Percentiles rank a stretch among this genome's conserved stretches.
phyloP scores from a whole-genome alignment of 2,113 vertebrate species.

The Sarotherodon lohbergeri region DNA sequence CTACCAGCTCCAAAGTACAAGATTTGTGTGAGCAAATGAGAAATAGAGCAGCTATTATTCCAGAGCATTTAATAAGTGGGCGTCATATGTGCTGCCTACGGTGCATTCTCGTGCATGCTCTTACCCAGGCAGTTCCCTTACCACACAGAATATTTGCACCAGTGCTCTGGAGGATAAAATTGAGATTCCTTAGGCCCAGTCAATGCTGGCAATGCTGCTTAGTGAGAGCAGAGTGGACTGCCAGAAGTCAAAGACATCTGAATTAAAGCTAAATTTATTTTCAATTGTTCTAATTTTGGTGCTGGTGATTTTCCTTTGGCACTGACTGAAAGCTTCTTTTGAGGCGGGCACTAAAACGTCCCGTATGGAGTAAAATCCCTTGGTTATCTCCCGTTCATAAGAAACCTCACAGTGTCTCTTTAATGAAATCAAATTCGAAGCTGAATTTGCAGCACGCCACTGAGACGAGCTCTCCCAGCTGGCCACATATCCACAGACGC shows the following conservation, averaged over 20 bases:
- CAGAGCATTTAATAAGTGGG: neutral
- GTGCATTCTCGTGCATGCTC: neutral
- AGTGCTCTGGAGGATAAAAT: neutral
- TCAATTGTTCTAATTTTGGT: neutral
- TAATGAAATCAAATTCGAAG: slow-evolving; percentile 51
- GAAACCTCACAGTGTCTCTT: slow-evolving; percentile 35
- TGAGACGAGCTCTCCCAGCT: slow-evolving; percentile 35
- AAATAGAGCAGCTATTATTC: neutral
- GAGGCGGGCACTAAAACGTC: neutral
- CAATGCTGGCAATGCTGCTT: neutral
- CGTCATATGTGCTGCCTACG: neutral
- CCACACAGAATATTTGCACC: neutral
- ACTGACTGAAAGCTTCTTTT: neutral
- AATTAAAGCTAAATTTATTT: neutral
- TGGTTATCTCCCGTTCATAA: slow-evolving; percentile 17
- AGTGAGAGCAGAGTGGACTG: neutral
- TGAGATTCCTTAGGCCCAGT: neutral
- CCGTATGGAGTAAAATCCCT: neutral
- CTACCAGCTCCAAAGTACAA: neutral
- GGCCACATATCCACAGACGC: slow-evolving; percentile 14
- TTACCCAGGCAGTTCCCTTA: neutral
- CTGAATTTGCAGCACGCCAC: slow-evolving; percentile 11
- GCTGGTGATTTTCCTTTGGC: neutral
- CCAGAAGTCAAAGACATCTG: neutral
- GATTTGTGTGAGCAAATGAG: neutral